Conservation (phyloP, 1,140 invertebrate genomes). For the Acromyrmex heyeri region DNA sequence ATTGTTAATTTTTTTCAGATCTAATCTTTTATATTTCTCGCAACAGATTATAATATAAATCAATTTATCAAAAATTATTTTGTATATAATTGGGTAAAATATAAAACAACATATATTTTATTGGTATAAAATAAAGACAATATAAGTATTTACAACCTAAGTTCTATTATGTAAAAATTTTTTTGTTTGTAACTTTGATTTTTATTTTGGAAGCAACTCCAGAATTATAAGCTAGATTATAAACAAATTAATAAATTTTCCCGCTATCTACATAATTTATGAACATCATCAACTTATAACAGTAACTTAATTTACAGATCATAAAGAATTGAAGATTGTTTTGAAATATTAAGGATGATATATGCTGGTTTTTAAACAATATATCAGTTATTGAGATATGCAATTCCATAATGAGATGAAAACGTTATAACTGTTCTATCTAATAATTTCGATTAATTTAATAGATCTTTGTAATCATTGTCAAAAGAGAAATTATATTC, state of each 20-base stretch:
- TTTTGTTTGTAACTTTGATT: conserved; percentile 53
- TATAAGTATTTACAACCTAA: conserved; percentile 74
- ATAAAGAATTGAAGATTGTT: conserved; percentile 13
- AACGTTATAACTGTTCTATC: background rate
- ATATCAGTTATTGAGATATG: conserved; percentile 3
- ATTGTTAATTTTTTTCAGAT: conserved; percentile 1
- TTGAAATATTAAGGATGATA: conserved; percentile 23
- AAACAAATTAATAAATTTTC: conserved; percentile 38
- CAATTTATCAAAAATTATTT: conserved; percentile 23
- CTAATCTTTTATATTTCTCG: conserved; percentile 41
- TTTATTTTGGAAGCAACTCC: conserved; percentile 52
- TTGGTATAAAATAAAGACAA: conserved; percentile 76
- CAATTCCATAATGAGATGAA: conserved; percentile 7
- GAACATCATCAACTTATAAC: conserved; percentile 13
- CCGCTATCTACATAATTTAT: conserved; percentile 49
- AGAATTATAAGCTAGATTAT: conserved; percentile 42
- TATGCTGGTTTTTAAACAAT: background rate
- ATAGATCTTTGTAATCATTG: background rate
- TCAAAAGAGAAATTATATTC: background rate
- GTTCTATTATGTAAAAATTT: conserved; percentile 57
- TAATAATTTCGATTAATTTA: conserved; percentile 13
- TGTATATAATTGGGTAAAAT: conserved; percentile 32
- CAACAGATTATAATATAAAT: conserved; percentile 27
- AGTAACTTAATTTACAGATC: conserved; percentile 47
- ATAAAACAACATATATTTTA: conserved; percentile 67